Base-by-base conservation (phyloP, 2,888 invertebrate genomes). In the Syrphus vitripennis region DNA sequence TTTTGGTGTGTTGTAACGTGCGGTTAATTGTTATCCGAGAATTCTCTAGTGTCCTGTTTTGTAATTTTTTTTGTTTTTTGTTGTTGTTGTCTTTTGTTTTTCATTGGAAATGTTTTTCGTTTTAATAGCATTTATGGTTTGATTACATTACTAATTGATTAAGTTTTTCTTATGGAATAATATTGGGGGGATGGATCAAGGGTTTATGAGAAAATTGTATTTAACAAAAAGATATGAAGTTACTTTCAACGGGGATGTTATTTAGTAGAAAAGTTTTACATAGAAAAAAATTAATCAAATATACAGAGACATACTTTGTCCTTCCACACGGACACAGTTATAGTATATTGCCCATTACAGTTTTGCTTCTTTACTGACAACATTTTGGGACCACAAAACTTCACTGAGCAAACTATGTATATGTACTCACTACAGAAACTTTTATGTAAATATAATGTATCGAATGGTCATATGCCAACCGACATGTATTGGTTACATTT, bases 71-170 rank as follows among this genome's bases (percentile, higher is more conserved):
- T 3, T 29, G 3, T 19, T 45, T 40, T 61, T 21, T 72, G 24
- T 48, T 69, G 67, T 57, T 63, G 19, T 55, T 63, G 34, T 53
- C 10, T 31, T 48, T 67, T 40, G 29, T 55, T 80, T 65, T 67
- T 48, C 63, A 63, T 70, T 57, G 79, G 45, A 74, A 78, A 78
- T 83, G 78, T 78, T 83, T 78, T 86, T 63, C 57, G 45, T 65
- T 86, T 80, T 63, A 48, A 59, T 75, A 80, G 75, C 75, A 86
- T 86, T 83, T 83, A 87, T 87, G 67, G 87, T 83, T 87, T 87
- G 83, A 87, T 87, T 87, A 87, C 87, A 87, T 83, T 87, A 79
- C 87, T 87, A 87, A 87, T 87, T 87, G 87, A 87, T 87, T 87
- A 79, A 79, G 87, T 83, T 87, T 83, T 82, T 14, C 42, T 72